A percentile compares a stretch with the other conserved stretches of the same genome.
These are phyloP conservation scores for Ennomos erosarius DNA, from an alignment of 2,888 invertebrate genomes.

Conservation along the genomic window DNA sequence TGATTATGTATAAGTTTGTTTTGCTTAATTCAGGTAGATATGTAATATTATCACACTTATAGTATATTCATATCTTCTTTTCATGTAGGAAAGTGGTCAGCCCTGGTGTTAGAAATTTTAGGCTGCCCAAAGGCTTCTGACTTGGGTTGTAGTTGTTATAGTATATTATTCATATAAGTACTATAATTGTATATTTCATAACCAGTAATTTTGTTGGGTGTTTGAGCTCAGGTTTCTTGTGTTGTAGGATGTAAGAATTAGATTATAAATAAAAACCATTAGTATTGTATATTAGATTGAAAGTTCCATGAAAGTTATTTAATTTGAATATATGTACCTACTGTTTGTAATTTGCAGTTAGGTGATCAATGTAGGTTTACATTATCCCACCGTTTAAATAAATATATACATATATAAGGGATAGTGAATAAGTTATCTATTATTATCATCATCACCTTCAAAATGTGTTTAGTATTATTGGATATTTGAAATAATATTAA, in stretches of 20 bases:
- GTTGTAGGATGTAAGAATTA: conserved; percentile 8
- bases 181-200: too few relatives aligned
- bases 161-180: too few relatives aligned
- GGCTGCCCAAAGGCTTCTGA: too few relatives aligned
- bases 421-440: conserved; percentile 5
- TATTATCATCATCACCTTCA: neutral
- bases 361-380: neutral
- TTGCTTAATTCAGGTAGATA: too few relatives aligned
- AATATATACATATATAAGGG: conserved; percentile 9
- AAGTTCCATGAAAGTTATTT: conserved; percentile 6
- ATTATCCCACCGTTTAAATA: conserved; percentile 22
- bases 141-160: too few relatives aligned
- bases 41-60: too few relatives aligned
- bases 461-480: too few relatives aligned
- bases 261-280: conserved; percentile 9
- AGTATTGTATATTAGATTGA: conserved; percentile 12
- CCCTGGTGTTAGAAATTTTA: too few relatives aligned
- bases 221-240: neutral
- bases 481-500: too few relatives aligned
- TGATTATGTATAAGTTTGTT: conserved; percentile 10
- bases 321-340: neutral
- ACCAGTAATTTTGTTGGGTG: conserved; percentile 2
- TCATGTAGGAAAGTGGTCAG: too few relatives aligned
- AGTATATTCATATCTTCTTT: neutral
- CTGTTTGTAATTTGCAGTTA: neutral